Conservation (phyloP, 2,113 vertebrate genomes). For the Mystacornis crossleyi region DNA sequence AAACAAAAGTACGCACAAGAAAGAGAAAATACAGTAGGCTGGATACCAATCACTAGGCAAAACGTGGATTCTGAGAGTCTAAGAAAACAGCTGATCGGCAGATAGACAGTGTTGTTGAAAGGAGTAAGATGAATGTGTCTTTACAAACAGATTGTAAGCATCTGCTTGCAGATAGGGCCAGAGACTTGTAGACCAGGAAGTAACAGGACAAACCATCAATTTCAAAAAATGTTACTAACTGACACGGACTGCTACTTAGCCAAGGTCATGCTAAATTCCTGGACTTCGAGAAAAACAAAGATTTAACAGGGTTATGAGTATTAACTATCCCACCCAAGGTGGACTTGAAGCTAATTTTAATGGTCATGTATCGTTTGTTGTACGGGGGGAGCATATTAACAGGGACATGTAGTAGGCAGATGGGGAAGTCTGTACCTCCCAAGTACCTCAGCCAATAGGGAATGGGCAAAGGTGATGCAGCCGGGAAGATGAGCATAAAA, state of each 20-base stretch:
- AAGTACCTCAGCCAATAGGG: background rate
- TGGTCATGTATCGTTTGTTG: background rate
- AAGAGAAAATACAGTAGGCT: background rate
- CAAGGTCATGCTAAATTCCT: background rate
- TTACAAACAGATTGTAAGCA: background rate
- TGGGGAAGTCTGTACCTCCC: background rate
- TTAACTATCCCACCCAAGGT: background rate
- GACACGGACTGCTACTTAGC: background rate
- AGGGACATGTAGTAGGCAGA: background rate
- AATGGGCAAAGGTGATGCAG: background rate
- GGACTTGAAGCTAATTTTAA: background rate
- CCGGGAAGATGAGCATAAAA: fast-evolving
- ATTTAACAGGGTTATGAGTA: background rate
- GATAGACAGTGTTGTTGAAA: background rate
- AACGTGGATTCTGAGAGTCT: background rate
- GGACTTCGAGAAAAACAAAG: background rate
- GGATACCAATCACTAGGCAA: background rate
- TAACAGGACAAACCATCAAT: background rate
- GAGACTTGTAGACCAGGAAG: background rate
- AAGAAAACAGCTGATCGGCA: background rate
- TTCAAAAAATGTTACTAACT: background rate
- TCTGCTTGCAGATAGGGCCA: background rate
- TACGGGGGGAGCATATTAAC: background rate
- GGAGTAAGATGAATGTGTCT: background rate
- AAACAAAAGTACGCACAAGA: background rate